These are phyloP conservation scores for Leptopterna dolabrata DNA, from an alignment of 2,888 invertebrate species.

Conservation along the genomic window DNA sequence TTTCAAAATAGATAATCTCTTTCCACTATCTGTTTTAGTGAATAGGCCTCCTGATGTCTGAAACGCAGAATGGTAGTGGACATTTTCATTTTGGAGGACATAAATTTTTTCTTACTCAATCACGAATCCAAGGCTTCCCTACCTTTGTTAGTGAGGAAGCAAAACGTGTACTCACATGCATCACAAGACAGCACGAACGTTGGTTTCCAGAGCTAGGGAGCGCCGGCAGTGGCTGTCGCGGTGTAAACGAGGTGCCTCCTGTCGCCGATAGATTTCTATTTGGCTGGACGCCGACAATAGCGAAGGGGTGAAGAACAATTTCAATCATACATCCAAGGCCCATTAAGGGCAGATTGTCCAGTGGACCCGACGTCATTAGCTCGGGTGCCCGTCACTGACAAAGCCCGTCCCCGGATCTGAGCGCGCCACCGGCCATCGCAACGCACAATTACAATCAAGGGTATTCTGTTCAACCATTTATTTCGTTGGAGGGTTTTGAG, in stretches of 20 bases:
- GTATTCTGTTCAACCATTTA: not conserved
- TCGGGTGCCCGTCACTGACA: not conserved
- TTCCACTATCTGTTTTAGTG: too few relatives aligned
- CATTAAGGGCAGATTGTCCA: not conserved
- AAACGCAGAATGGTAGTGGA: too few relatives aligned
- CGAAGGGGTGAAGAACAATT: not conserved
- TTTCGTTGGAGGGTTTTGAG: not conserved
- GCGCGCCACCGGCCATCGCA: not conserved
- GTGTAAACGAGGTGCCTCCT: not conserved
- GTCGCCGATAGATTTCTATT: not conserved
- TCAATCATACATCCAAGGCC: slow-evolving; percentile 2
- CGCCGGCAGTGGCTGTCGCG: not conserved
- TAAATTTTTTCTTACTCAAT: too few relatives aligned
- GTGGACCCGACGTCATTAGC: not conserved
- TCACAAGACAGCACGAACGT: not conserved
- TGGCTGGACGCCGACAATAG: not conserved
- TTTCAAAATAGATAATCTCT: too few relatives aligned
- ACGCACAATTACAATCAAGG: not conserved
- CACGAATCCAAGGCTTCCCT: too few relatives aligned
- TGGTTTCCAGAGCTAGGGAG: not conserved
- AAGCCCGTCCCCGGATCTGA: not conserved
- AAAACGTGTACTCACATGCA: too few relatives aligned
- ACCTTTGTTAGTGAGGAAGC: too few relatives aligned
- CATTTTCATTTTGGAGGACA: too few relatives aligned
- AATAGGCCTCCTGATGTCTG: too few relatives aligned